Evolutionary conservation across 2,797 vertebrate species (phyloP).

Genomic region (Sebastes alutus): DNA sequence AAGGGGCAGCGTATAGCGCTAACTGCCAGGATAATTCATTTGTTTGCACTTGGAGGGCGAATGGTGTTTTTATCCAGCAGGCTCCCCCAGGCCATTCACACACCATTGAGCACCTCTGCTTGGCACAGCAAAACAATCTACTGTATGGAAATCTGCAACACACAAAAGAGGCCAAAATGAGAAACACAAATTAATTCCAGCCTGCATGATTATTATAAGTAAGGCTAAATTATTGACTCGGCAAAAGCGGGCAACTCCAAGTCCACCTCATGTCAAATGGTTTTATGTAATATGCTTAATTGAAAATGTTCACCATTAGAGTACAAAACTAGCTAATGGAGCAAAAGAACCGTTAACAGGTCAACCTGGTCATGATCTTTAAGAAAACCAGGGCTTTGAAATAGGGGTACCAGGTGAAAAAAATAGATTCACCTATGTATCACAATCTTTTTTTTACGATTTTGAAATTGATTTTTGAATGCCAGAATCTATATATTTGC

Average conservation of each 20-base stretch:
- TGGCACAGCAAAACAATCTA: constrained; percentile 40
- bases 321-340: not conserved
- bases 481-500: no score
- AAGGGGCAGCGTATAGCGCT: not conserved
- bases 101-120: constrained; percentile 15
- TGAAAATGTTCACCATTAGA: not conserved
- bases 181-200: not conserved
- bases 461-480: no score
- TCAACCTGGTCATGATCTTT: not conserved
- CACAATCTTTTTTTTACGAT: no score
- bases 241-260: not conserved
- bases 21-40: constrained; percentile 51
- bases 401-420: no score
- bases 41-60: constrained; percentile 38
- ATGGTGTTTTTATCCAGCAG: constrained; percentile 42
- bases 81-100: constrained; percentile 32
- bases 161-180: not conserved
- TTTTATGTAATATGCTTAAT: not conserved
- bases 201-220: not conserved
- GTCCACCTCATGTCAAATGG: not conserved
- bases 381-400: not conserved
- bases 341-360: not conserved
- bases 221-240: not conserved
- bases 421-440: no score
- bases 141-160: not conserved